Percentiles rank a stretch among this genome's conserved stretches.
Conservation (phyloP, 2,888 invertebrate genomes). For the Leuctra nigra region DNA sequence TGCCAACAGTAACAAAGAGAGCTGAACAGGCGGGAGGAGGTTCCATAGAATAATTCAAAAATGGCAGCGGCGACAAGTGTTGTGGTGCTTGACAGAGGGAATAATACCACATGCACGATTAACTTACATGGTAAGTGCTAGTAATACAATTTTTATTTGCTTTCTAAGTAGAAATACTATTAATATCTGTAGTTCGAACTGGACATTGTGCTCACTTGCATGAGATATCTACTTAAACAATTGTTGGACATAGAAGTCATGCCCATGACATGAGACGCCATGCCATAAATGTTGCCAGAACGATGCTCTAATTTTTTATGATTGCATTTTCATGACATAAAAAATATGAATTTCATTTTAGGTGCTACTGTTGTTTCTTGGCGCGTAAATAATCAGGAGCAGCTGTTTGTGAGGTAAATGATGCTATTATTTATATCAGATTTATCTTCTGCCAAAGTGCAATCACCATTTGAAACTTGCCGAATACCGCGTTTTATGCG, state of each 20-base stretch:
- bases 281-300: conserved; percentile 21
- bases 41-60: conserved; percentile 32
- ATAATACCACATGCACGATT: conserved; percentile 94
- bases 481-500: neutral
- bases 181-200: neutral
- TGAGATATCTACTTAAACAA: conserved; percentile 12
- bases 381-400: conserved; percentile 94
- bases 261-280: conserved; percentile 27
- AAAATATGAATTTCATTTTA: conserved; percentile 43
- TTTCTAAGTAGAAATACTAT: neutral
- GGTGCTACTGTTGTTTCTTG: conserved; percentile 96
- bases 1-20: conserved; percentile 22
- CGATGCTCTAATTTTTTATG: conserved; percentile 30
- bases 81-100: conserved; percentile 90
- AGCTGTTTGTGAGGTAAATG: conserved; percentile 89
- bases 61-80: conserved; percentile 76
- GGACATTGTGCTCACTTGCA: neutral
- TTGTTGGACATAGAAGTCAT: conserved; percentile 20
- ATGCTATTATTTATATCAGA: neutral
- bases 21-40: conserved; percentile 31
- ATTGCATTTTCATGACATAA: conserved; percentile 21
- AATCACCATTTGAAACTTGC: conserved; percentile 1
- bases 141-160: neutral
- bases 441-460: neutral
- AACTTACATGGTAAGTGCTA: conserved; percentile 83